Percentiles rank a stretch among this genome's conserved stretches.
phyloP scores from a whole-genome alignment of 2,113 vertebrate species.

The Zosterops lateralis region DNA sequence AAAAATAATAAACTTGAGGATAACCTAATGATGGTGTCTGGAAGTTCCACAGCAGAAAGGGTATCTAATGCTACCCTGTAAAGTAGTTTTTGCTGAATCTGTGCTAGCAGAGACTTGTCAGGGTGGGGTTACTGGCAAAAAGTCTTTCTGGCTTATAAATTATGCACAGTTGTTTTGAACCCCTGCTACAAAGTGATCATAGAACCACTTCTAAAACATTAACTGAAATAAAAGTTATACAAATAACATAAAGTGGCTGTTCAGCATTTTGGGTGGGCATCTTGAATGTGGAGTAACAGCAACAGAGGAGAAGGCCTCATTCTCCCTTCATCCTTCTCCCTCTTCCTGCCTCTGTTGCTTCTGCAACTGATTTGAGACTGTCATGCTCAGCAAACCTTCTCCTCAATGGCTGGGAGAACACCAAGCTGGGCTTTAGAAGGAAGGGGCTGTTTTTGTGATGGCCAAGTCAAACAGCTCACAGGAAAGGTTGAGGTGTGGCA shows the following conservation, averaged over 20 bases:
- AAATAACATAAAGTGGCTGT: neutral
- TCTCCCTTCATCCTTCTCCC: neutral
- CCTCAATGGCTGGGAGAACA: neutral
- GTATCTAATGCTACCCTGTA: neutral
- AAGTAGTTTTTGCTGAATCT: neutral
- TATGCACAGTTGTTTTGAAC: constrained; percentile 26
- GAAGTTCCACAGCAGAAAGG: neutral
- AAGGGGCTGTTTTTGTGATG: neutral
- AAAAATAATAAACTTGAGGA: neutral
- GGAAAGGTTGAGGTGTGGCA: neutral
- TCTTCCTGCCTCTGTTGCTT: neutral
- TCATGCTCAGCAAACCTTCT: neutral
- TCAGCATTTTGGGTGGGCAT: neutral
- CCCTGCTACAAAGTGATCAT: neutral
- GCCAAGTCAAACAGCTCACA: neutral
- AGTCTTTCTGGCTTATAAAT: constrained; percentile 14
- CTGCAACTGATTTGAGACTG: neutral
- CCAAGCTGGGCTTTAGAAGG: neutral
- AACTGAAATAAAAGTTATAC: neutral
- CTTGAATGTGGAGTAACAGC: neutral
- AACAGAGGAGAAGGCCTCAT: neutral
- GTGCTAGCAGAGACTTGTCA: constrained; percentile 52
- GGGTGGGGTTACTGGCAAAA: constrained; percentile 41
- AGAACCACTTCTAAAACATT: constrained; percentile 7
- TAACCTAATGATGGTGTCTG: neutral